phyloP scores from a whole-genome alignment of 2,888 invertebrate species.

The Pomacea canaliculata region DNA sequence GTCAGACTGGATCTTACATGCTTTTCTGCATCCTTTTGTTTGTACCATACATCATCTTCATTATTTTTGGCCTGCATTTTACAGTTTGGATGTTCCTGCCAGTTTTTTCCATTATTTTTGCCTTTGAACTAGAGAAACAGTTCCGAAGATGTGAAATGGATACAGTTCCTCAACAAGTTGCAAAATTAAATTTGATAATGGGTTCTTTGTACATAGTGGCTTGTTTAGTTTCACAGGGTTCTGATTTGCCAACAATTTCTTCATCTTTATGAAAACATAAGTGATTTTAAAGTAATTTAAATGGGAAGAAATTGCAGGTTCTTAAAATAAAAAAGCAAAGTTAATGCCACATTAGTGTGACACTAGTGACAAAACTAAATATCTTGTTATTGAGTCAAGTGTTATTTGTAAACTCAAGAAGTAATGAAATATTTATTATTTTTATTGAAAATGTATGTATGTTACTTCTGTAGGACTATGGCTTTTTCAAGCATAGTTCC shows the following conservation, averaged over 20 bases:
- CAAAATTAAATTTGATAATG: constrained; percentile 89
- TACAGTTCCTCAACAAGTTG: constrained; percentile 88
- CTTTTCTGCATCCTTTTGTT: constrained; percentile 91
- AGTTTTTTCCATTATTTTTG: constrained; percentile 86
- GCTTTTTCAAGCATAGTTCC: too few species aligned
- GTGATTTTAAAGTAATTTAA: too few species aligned
- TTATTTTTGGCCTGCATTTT: constrained; percentile 86
- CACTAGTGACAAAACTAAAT: too few species aligned
- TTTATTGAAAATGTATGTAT: too few species aligned
- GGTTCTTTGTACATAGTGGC: constrained; percentile 90
- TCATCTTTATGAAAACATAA: too few species aligned
- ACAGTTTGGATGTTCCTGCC: constrained; percentile 91
- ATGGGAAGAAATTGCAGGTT: too few species aligned
- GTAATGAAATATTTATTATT: too few species aligned
- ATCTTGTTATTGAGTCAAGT: too few species aligned
- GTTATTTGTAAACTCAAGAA: too few species aligned
- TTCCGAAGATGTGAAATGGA: constrained; percentile 86
- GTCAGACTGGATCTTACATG: constrained; percentile 90
- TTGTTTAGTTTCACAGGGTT: constrained; percentile 41
- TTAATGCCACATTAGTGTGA: too few species aligned
- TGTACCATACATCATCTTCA: constrained; percentile 84
- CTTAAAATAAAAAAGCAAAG: too few species aligned
- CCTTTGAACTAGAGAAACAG: constrained; percentile 90
- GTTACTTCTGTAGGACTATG: too few species aligned
- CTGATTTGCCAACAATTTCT: constrained; percentile 35